Evolutionary conservation across 2,888 invertebrate species (phyloP).

Genomic region (Synergus laeviventris): DNA sequence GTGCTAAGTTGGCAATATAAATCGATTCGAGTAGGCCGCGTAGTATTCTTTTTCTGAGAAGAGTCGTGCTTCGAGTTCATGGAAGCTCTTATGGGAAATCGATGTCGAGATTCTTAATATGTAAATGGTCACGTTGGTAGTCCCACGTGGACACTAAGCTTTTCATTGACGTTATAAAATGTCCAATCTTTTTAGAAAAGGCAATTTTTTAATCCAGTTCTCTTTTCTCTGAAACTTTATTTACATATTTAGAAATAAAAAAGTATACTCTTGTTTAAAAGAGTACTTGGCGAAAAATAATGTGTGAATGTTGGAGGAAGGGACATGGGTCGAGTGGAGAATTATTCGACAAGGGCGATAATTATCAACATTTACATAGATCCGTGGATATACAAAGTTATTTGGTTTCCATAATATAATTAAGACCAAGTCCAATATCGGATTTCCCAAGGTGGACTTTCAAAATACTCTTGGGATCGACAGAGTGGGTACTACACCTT

Average conservation of each 20-base stretch:
- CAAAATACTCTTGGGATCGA: conserved; percentile 24
- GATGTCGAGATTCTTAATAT: conserved; percentile 46
- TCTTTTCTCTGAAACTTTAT: neutral
- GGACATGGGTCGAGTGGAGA: neutral
- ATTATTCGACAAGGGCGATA: conserved; percentile 8
- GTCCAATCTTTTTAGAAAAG: neutral
- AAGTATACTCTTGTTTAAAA: too few species aligned
- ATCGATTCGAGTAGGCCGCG: conserved; percentile 46
- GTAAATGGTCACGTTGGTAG: conserved; percentile 41
- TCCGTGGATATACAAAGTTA: neutral
- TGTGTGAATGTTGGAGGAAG: too few species aligned
- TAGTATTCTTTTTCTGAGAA: conserved; percentile 47
- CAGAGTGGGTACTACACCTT: conserved; percentile 39
- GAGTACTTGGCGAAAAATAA: too few species aligned
- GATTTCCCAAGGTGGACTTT: conserved; percentile 17
- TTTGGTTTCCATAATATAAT: conserved; percentile 31
- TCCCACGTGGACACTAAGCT: conserved; percentile 5
- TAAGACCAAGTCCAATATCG: conserved; percentile 24
- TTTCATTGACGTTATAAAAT: conserved; percentile 2
- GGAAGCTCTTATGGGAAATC: conserved; percentile 47
- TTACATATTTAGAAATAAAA: neutral
- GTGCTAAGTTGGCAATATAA: conserved; percentile 44
- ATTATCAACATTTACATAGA: conserved; percentile 20
- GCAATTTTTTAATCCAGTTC: neutral
- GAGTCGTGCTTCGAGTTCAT: conserved; percentile 39